Percentiles rank a stretch among this genome's conserved stretches.
phyloP scores from a whole-genome alignment of 2,888 invertebrate genomes.

The Siphlonurus alternatus region DNA sequence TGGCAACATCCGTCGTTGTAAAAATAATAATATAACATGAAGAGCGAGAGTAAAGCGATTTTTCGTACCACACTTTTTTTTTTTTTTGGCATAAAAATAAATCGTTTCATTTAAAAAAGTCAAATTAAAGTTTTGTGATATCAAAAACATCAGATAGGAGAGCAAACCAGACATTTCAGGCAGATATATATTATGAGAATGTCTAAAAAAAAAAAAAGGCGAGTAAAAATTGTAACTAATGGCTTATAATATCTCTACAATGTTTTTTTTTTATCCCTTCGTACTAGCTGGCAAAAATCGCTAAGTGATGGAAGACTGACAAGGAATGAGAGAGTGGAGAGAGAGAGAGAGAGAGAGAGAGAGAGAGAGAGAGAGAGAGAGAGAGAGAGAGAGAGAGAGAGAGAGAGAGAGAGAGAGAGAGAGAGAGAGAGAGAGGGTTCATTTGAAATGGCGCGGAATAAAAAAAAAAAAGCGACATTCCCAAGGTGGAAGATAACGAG shows the following conservation, averaged over 20 bases:
- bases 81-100: neutral
- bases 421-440: neutral
- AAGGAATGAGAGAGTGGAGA: neutral
- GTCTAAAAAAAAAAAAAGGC: neutral
- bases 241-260: constrained; percentile 2
- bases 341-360: neutral
- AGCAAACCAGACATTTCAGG: neutral
- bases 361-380: neutral
- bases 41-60: neutral
- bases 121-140: neutral
- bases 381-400: neutral
- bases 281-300: neutral
- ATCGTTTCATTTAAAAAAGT: neutral
- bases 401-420: neutral
- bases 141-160: neutral
- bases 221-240: constrained; percentile 2
- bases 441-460: constrained; percentile 3
- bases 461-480: neutral
- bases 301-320: constrained; percentile 2
- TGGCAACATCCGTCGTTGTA: too few relatives aligned
- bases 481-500: constrained; percentile 1
- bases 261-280: neutral
- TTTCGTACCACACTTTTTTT: neutral
- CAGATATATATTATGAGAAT: neutral
- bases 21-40: too few relatives aligned